Percentiles rank a stretch among this genome's conserved stretches.
phyloP scores from a whole-genome alignment of 2,888 invertebrate species.

The Andrena bicolor region DNA sequence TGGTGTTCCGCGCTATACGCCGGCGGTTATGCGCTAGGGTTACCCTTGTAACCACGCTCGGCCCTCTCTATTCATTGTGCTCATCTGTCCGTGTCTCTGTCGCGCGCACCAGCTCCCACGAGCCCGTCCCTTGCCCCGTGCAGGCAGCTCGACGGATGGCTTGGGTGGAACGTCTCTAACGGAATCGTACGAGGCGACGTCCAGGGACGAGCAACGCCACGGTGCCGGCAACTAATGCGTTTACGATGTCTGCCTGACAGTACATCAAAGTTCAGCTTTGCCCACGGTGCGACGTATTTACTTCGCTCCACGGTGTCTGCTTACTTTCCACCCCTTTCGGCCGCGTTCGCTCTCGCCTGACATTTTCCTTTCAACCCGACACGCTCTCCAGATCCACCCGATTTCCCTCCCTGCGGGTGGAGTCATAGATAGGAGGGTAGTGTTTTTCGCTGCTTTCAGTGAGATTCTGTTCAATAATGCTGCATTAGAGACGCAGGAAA shows the following conservation, averaged over 20 bases:
- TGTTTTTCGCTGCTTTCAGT: conserved; percentile 20
- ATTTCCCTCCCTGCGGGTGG: conserved; percentile 30
- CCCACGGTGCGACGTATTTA: conserved; percentile 58
- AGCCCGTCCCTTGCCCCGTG: conserved; percentile 25
- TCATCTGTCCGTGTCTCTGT: conserved; percentile 48
- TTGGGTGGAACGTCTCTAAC: conserved; percentile 70
- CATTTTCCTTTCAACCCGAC: conserved; percentile 49
- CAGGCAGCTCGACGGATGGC: conserved; percentile 49
- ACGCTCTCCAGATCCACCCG: conserved; percentile 35
- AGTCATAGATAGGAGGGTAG: conserved; percentile 34
- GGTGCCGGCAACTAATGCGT: conserved; percentile 80
- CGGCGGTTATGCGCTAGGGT: conserved; percentile 50
- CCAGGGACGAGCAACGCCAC: conserved; percentile 48
- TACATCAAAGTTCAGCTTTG: conserved; percentile 80
- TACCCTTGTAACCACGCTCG: conserved; percentile 37
- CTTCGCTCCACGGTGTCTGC: conserved; percentile 29
- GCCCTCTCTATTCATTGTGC: conserved; percentile 51
- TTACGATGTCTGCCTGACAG: conserved; percentile 82
- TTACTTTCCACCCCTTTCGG: conserved; percentile 39
- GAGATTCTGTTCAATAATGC: conserved; percentile 1
- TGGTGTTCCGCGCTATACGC: conserved; percentile 44
- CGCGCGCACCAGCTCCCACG: conserved; percentile 53
- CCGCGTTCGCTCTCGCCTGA: conserved; percentile 19
- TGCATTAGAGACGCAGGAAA: neutral
- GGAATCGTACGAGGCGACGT: conserved; percentile 61